Base-by-base conservation (phyloP, 2,888 invertebrate species). In the Sphaerophoria taeniata region DNA sequence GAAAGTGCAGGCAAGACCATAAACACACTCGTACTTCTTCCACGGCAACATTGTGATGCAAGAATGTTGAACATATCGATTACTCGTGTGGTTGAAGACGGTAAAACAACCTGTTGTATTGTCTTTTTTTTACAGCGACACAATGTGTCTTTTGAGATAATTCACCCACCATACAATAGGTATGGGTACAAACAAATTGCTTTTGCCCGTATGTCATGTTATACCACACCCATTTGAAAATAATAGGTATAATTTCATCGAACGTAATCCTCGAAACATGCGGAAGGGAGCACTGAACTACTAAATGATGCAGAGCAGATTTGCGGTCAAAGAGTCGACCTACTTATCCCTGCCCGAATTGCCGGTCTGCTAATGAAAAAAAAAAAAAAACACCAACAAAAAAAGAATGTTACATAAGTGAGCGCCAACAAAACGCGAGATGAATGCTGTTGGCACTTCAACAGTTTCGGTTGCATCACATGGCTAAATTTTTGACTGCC, bases 381-480 rank as follows among this genome's bases (percentile, higher is more conserved):
- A n/a, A n/a, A n/a, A n/a, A n/a, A n/a, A n/a, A n/a, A n/a, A n/a
- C n/a, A 14, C 53, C 43, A 45, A 56, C 36, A 80, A 55, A 55
- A 43, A 53, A 77, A 24, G 47, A 53, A 49, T n/a, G 16, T 80
- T 79, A n/a, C 75, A 56, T 70, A 69, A 80, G 31, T 53, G 11
- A 53, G n/a, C n/a, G 9, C 16, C 36, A 47, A 56, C 39, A 61
- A 75, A 45, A 76, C 71, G 47, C 60, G 51, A 16, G 65, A 60
- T 71, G 71, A 65, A 67, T 81, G 63, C 61, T 63, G 69, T 70
- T 43, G 61, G 34, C 70, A 70, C 80, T 58, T 56, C 43, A 58
- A 43, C 5, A 16, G n/a, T 53, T 7, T 43, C 2, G 9, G 55
- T 77, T 77, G 71, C 77, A 71, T 77, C 77, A 77, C 63, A 56